A percentile compares a stretch with the other conserved stretches of the same genome.
phyloP scores from a whole-genome alignment of 2,888 invertebrate genomes.

The Nemotelus nigrinus region DNA sequence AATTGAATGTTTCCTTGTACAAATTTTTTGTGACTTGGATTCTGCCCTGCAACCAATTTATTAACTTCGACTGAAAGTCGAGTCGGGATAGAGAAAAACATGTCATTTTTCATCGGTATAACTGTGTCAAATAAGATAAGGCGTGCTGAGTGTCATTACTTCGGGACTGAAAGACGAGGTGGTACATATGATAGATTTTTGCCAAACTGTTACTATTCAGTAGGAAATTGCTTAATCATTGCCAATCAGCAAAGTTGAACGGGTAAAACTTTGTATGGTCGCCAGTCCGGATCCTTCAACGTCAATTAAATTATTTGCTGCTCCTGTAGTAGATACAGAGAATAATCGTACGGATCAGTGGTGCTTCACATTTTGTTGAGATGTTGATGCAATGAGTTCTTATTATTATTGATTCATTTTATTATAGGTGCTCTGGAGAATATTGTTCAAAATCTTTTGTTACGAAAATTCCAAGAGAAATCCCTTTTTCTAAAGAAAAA shows the following conservation, averaged over 20 bases:
- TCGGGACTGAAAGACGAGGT: not conserved
- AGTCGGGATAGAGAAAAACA: not conserved
- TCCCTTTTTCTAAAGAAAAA: too few species aligned
- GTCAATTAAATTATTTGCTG: constrained; percentile 16
- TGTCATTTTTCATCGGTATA: constrained; percentile 10
- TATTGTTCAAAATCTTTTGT: too few species aligned
- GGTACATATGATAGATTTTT: not conserved
- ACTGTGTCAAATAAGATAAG: constrained; percentile 3
- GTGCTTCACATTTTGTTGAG: too few species aligned
- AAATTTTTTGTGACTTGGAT: not conserved
- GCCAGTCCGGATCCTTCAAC: not conserved
- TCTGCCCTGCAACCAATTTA: not conserved
- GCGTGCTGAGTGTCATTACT: constrained; percentile 30
- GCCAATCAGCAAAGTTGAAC: not conserved
- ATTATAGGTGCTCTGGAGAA: too few species aligned
- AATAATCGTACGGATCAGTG: too few species aligned
- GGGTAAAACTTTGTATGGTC: not conserved
- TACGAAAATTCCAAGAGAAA: too few species aligned
- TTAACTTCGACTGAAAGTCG: not conserved
- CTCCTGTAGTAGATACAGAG: too few species aligned
- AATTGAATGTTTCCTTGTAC: not conserved
- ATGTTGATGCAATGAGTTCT: too few species aligned
- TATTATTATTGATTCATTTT: too few species aligned
- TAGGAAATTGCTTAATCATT: constrained; percentile 18
- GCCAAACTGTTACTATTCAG: constrained; percentile 1